These are phyloP conservation scores for Crenuchus spilurus DNA, from an alignment of 2,797 vertebrate genomes.

Conservation along the genomic window DNA sequence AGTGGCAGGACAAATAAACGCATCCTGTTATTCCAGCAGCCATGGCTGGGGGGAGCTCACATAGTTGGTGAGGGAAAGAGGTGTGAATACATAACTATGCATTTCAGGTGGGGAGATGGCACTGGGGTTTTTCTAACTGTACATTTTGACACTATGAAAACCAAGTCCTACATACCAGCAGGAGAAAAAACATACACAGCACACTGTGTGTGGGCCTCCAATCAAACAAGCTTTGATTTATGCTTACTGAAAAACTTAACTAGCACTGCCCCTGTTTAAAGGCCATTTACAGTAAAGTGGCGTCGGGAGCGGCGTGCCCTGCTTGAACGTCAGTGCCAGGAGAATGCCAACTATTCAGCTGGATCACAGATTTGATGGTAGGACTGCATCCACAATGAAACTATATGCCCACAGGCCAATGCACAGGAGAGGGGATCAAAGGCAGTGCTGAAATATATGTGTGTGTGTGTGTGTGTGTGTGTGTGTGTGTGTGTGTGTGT, in stretches of 20 bases:
- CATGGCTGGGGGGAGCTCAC: too few relatives aligned
- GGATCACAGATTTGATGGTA: conserved; percentile 31
- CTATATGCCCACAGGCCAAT: neutral
- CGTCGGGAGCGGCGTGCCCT: neutral
- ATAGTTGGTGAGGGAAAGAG: too few relatives aligned
- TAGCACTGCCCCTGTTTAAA: conserved; percentile 7
- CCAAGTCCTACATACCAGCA: too few relatives aligned
- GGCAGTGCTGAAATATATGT: neutral
- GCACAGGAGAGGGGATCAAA: conserved; percentile 14
- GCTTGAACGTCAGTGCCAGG: neutral
- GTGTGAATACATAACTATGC: too few relatives aligned
- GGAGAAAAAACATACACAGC: neutral
- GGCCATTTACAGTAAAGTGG: conserved; percentile 30
- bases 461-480: neutral
- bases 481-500: neutral
- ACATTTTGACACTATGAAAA: conserved; percentile 30
- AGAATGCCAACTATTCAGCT: conserved; percentile 45
- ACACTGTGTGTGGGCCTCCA: conserved; percentile 26
- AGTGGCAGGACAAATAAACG: too few relatives aligned
- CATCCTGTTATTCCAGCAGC: too few relatives aligned
- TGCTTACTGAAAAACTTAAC: conserved; percentile 35
- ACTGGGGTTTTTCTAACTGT: conserved; percentile 34
- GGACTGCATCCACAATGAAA: conserved; percentile 33
- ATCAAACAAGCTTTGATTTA: conserved; percentile 39
- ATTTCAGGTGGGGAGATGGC: neutral